A percentile compares a stretch with the other conserved stretches of the same genome.
phyloP scores from a whole-genome alignment of 2,113 vertebrate genomes.

The Eclectus roratus region DNA sequence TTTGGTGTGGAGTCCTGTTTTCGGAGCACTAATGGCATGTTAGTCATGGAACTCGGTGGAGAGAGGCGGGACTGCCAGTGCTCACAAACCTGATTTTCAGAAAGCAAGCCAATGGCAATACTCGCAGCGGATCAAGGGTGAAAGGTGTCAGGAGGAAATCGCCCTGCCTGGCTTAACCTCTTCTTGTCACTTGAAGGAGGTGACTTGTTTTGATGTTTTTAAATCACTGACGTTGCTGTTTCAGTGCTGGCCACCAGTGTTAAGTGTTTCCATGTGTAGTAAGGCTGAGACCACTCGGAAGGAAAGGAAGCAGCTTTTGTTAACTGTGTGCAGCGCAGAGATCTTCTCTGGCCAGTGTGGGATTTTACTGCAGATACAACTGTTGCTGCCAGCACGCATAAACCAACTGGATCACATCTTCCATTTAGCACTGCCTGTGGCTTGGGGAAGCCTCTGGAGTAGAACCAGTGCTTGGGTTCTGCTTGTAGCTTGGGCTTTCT shows the following conservation, averaged over 20 bases:
- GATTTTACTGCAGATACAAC: not conserved
- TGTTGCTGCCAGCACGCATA: not conserved
- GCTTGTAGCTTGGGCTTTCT: not conserved
- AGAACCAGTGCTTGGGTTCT: not conserved
- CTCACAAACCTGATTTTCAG: not conserved
- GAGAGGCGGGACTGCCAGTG: not conserved
- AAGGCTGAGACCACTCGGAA: not conserved
- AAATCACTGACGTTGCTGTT: not conserved
- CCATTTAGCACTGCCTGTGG: not conserved
- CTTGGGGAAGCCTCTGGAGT: not conserved
- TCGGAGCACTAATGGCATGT: not conserved
- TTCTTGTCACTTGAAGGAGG: not conserved
- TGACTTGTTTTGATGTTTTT: not conserved
- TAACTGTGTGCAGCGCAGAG: not conserved
- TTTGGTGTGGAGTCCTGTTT: constrained; percentile 30
- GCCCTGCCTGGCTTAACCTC: not conserved
- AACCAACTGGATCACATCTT: not conserved
- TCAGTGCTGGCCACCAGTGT: not conserved
- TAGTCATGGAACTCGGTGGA: not conserved
- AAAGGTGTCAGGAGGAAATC: not conserved
- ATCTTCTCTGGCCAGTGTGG: not conserved
- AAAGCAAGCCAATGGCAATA: constrained; percentile 9
- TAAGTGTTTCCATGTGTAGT: not conserved
- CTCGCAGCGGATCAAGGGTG: not conserved
- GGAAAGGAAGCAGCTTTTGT: constrained; percentile 11